Evolutionary conservation across 2,888 invertebrate species (phyloP).

Genomic region (Eristalis pertinax): DNA sequence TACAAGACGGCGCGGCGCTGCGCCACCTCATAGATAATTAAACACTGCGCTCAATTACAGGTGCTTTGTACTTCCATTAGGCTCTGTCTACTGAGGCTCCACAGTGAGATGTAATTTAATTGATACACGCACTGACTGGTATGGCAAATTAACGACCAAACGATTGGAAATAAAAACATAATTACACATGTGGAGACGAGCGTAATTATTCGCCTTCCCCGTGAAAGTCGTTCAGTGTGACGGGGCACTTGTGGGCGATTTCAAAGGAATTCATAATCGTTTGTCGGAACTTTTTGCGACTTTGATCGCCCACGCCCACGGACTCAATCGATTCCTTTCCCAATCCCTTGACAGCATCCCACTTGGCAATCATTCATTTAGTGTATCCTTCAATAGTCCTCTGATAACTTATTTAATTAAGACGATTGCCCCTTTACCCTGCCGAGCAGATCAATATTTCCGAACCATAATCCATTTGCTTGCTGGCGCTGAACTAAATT

Average conservation of each 20-base stretch:
- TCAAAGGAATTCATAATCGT: background rate
- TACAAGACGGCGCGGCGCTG: background rate
- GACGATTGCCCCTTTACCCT: background rate
- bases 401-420: background rate
- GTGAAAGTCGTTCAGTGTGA: too few relatives aligned
- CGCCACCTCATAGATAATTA: conserved; percentile 28
- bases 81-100: background rate
- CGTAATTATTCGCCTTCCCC: conserved; percentile 2
- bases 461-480: background rate
- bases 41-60: conserved; percentile 51
- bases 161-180: conserved; percentile 8
- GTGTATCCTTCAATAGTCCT: background rate
- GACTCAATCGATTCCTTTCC: too few relatives aligned
- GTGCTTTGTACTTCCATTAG: conserved; percentile 35
- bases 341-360: too few relatives aligned
- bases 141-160: conserved; percentile 9
- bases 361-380: background rate
- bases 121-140: conserved; percentile 21
- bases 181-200: background rate
- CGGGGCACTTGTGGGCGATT: background rate
- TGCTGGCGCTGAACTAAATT: background rate
- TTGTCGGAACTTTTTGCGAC: background rate
- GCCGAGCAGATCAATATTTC: background rate
- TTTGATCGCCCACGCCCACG: background rate
- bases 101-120: conserved; percentile 33